phyloP scores from a whole-genome alignment of 2,888 invertebrate genomes.

The Catocala sponsa region DNA sequence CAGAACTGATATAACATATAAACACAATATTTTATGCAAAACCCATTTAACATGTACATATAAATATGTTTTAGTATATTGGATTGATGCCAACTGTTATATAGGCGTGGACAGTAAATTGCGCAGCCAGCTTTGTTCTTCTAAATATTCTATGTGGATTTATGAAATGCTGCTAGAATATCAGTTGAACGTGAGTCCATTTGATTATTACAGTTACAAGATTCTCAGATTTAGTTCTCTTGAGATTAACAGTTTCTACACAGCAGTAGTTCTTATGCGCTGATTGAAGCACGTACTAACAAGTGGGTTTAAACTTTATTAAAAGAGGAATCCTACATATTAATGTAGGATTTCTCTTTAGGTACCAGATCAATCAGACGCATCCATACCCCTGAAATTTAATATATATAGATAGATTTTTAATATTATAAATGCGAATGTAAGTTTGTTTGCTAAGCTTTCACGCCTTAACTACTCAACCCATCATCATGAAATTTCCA shows the following conservation, averaged over 20 bases:
- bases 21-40: slow-evolving; percentile 30
- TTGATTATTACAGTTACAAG: slow-evolving; percentile 24
- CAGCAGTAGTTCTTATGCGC: not conserved
- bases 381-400: too few relatives aligned
- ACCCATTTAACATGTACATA: slow-evolving; percentile 35
- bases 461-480: too few relatives aligned
- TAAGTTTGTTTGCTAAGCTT: too few relatives aligned
- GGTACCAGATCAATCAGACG: too few relatives aligned
- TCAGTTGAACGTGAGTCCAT: slow-evolving; percentile 4
- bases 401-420: too few relatives aligned
- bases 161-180: slow-evolving; percentile 15
- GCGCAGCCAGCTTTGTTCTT: slow-evolving; percentile 41
- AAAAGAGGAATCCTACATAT: too few relatives aligned
- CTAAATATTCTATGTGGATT: slow-evolving; percentile 48
- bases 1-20: not conserved
- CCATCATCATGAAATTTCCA: too few relatives aligned
- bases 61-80: slow-evolving; percentile 45
- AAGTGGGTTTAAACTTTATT: not conserved
- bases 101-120: slow-evolving; percentile 39
- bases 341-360: too few relatives aligned
- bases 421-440: too few relatives aligned
- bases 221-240: slow-evolving; percentile 9
- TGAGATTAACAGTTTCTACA: slow-evolving; percentile 1
- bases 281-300: not conserved
- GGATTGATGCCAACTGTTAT: slow-evolving; percentile 44